Base-by-base conservation (phyloP, 2,888 invertebrate genomes). In the Aleiodes testaceus region DNA sequence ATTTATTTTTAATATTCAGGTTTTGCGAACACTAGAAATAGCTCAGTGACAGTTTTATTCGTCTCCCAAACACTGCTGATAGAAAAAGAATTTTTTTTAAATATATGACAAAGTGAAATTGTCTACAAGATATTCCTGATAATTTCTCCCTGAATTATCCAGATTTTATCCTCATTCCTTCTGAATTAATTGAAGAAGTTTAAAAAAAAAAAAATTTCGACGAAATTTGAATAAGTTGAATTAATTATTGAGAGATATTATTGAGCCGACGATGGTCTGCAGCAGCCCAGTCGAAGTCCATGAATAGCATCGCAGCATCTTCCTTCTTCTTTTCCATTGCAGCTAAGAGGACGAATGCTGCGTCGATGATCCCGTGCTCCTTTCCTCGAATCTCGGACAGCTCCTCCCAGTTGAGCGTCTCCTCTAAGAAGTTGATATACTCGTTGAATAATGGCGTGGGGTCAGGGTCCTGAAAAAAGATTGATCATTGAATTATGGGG, bases 171-270 rank as follows among this genome's bases (percentile, higher is more conserved):
- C 55, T 52, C 20, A 36, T n/a, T 9, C 42, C 67, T 50, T 50
- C 36, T 44, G 42, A 16, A 63, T 71, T 49, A 22, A 44, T 55
- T 45, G 50, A 63, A 63, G 70, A 64, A 11, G 30, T 65, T 22
- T 47, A 42, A 50, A 16, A 36, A 42, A 50, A 36, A 36, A 59
- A 59, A 59, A 6, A 18, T 42, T 59, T 55, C 42, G n/a, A n/a
- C 6, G 42, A 59, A 50, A 59, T 12, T 59, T 36, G 14, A 59
- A 65, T 11, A 53, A 44, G 18, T 44, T 55, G 11, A 63, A 70
- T 47, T 66, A 47, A 61, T 36, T 63, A 65, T 66, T 47, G 50
- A 50, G 30, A 55, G 69, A n/a, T n/a, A n/a, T n/a, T n/a, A n/a
- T n/a, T n/a, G n/a, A n/a, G n/a, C n/a, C n/a, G n/a, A n/a, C n/a